Conservation (phyloP, 2,888 invertebrate genomes). For the Calliphora vomitoria region DNA sequence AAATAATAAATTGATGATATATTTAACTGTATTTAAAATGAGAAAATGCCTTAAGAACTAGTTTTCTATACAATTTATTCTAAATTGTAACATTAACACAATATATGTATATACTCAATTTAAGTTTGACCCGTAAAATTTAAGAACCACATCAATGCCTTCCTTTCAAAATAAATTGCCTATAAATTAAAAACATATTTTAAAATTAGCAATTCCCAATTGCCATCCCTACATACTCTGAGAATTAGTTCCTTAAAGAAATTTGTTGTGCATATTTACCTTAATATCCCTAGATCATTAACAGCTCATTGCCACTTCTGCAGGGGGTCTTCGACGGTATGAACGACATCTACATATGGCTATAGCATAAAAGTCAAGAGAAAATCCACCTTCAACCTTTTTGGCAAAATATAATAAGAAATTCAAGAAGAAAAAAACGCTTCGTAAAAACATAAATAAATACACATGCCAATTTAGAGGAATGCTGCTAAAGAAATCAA, state of each 20-base stretch:
- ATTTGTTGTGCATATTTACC: neutral
- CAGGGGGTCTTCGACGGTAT: conserved; percentile 79
- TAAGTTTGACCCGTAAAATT: too few species aligned
- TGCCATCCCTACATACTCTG: too few species aligned
- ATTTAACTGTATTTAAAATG: neutral
- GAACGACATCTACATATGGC: neutral
- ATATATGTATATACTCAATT: too few species aligned
- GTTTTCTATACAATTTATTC: neutral
- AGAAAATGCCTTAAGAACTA: neutral
- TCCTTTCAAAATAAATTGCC: too few species aligned
- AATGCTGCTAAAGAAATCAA: conserved; percentile 36
- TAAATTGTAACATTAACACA: too few species aligned
- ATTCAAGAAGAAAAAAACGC: neutral
- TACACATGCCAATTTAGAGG: conserved; percentile 42
- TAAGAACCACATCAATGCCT: too few species aligned
- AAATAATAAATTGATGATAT: conserved; percentile 33
- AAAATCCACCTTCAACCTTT: conserved; percentile 64
- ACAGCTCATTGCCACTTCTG: conserved; percentile 83
- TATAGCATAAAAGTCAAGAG: neutral
- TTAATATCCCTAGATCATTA: conserved; percentile 76
- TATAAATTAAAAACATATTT: too few species aligned
- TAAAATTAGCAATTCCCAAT: neutral
- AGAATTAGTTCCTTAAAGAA: neutral
- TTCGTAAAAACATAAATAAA: conserved; percentile 12
- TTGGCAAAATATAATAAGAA: conserved; percentile 2